These are phyloP conservation scores for Acleris literana DNA, from an alignment of 2,888 invertebrate species.

Conservation along the genomic window DNA sequence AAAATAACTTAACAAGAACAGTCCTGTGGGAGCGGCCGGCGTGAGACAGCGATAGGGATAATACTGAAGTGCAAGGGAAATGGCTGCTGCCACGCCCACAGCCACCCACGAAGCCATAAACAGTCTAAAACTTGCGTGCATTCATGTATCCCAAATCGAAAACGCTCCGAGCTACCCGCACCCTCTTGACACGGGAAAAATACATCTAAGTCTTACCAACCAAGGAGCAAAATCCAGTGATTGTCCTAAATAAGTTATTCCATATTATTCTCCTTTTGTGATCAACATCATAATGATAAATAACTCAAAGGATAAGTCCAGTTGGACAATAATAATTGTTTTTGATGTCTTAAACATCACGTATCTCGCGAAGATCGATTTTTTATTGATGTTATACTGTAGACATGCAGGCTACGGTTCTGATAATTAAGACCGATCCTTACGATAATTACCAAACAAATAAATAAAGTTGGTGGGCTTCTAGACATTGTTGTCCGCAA, in stretches of 20 bases:
- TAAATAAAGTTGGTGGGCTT: background rate
- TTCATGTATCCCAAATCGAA: conserved; percentile 83
- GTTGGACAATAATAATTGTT: conserved; percentile 79
- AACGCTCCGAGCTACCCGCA: conserved; percentile 73
- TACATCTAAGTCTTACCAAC: conserved; percentile 47
- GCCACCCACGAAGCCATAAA: conserved; percentile 83
- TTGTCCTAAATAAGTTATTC: conserved; percentile 77
- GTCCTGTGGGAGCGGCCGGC: conserved; percentile 82
- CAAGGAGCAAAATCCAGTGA: conserved; percentile 63
- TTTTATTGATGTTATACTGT: conserved; percentile 21
- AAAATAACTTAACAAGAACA: conserved; percentile 80
- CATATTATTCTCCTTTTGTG: conserved; percentile 74
- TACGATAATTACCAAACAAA: background rate
- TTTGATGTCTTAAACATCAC: conserved; percentile 82
- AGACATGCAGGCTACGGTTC: background rate
- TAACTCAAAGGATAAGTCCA: conserved; percentile 78
- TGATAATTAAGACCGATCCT: background rate
- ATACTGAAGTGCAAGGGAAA: conserved; percentile 53
- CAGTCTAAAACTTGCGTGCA: conserved; percentile 83
- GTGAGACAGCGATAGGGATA: conserved; percentile 57
- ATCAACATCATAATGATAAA: conserved; percentile 81
- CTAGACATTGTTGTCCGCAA: background rate
- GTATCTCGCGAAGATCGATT: conserved; percentile 58
- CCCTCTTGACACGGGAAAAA: conserved; percentile 52
- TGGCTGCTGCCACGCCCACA: conserved; percentile 75